Conservation (phyloP, 2,888 invertebrate species). For the Nematopogon swammerdamellus region DNA sequence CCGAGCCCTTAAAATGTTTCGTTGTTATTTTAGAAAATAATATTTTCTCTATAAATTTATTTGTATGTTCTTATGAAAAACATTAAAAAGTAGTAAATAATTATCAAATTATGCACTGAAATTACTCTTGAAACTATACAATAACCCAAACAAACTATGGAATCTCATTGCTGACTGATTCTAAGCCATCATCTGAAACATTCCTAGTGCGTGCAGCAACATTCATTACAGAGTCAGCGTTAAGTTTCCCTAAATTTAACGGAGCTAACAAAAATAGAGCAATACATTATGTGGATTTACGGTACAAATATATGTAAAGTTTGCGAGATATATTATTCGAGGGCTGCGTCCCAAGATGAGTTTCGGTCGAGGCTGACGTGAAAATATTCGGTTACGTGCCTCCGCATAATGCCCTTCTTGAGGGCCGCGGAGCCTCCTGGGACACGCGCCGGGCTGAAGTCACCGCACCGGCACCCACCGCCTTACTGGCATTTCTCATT, state of each 20-base stretch:
- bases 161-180: too few species aligned
- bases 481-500: not conserved
- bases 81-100: too few species aligned
- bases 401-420: slow-evolving; percentile 45
- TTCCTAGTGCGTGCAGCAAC: too few species aligned
- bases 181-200: too few species aligned
- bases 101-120: too few species aligned
- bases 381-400: slow-evolving; percentile 52
- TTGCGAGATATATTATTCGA: slow-evolving; percentile 55
- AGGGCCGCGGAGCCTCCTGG: slow-evolving; percentile 28
- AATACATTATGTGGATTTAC: slow-evolving; percentile 54
- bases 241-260: slow-evolving; percentile 34
- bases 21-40: too few species aligned
- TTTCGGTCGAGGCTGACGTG: slow-evolving; percentile 42
- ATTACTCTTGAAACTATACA: too few species aligned
- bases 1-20: too few species aligned
- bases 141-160: too few species aligned
- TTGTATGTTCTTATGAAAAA: too few species aligned
- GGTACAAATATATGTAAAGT: slow-evolving; percentile 58
- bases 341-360: slow-evolving; percentile 45
- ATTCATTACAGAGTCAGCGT: slow-evolving; percentile 7
- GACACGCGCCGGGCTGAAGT: not conserved
- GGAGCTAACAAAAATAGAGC: slow-evolving; percentile 53
- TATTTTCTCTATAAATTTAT: too few species aligned
- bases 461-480: not conserved